Conservation (phyloP, 2,797 vertebrate genomes). For the Vultur gryphus region DNA sequence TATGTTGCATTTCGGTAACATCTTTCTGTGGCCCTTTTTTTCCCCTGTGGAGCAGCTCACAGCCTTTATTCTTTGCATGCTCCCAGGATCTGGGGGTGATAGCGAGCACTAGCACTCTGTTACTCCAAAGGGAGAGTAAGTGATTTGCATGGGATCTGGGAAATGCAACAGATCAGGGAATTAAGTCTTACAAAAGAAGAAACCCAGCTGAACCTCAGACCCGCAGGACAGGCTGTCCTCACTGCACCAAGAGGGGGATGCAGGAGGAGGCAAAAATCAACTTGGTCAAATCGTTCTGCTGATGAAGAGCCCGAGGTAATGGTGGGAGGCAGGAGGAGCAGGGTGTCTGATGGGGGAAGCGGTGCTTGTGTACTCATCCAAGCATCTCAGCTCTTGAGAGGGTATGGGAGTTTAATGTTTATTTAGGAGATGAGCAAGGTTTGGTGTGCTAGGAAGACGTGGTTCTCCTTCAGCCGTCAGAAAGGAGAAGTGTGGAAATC, state of each 20-base stretch:
- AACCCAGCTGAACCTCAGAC: neutral
- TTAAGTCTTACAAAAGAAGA: neutral
- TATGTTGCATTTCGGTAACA: neutral
- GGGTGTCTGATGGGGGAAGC: rapidly evolving
- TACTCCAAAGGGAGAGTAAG: neutral
- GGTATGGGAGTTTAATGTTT: neutral
- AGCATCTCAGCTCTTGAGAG: neutral
- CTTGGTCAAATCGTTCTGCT: rapidly evolving
- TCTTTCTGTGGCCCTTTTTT: neutral
- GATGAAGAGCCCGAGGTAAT: rapidly evolving
- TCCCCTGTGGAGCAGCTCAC: neutral
- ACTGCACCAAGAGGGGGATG: neutral
- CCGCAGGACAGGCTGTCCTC: neutral
- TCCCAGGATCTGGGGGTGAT: neutral
- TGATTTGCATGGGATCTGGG: neutral
- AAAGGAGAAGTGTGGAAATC: neutral
- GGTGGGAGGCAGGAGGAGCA: neutral
- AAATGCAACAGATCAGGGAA: neutral
- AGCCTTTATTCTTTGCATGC: neutral
- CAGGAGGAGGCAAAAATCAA: neutral
- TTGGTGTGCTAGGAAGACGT: neutral
- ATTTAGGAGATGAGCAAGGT: neutral
- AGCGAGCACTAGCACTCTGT: neutral
- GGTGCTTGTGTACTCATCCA: neutral
- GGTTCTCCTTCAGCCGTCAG: neutral